Base-by-base conservation (phyloP, 2,888 invertebrate genomes). In the Meiosimyza decipiens region DNA sequence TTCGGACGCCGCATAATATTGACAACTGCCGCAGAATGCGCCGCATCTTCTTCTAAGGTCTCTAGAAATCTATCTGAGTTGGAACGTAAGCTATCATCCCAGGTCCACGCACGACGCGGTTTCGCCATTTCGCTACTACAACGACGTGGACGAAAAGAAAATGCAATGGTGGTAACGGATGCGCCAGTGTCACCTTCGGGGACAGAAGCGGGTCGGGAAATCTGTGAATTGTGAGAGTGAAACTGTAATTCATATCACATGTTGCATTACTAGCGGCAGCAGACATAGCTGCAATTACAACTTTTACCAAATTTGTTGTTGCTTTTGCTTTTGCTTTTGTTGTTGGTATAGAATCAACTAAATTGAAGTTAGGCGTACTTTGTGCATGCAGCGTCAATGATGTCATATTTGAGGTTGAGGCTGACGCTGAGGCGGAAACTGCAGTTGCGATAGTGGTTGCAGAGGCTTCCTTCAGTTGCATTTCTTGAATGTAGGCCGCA, bases 11-110 rank as follows among this genome's bases (percentile, higher is more conserved):
- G 82, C 47, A 78, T 76, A 76, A 51, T 67, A 63, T 12, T 51
- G 54, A 28, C 22, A 60, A 59, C 51, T 77, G 79, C 33, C 75
- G 71, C 40, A 77, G n/a, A 47, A 33, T 33, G 49, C 15, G 71
- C 28, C 52, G 28, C 13, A 70, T 86, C 85, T 73, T 85, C 82
- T 73, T 87, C 87, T 50, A 87, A 80, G 33, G 87, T 86, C 76
- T 86, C 86, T 16, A 87, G 80, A 74, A 86, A 87, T 71, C 85
- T 82, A 80, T 87, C 87, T 7, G 86, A 86, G 77, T 87, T 87
- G 15, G 87, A 87, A 68, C 85, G 81, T 71, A 87, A 73, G 78
- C 86, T 86, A 63, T 86, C 87, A 71, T 87, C 86, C 87, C 87
- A 87, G 70, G 85, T 84, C 87, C 87, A 87, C 18, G 80, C 82